Evolutionary conservation across 2,797 vertebrate species (phyloP).

Genomic region (Pterois miles): DNA sequence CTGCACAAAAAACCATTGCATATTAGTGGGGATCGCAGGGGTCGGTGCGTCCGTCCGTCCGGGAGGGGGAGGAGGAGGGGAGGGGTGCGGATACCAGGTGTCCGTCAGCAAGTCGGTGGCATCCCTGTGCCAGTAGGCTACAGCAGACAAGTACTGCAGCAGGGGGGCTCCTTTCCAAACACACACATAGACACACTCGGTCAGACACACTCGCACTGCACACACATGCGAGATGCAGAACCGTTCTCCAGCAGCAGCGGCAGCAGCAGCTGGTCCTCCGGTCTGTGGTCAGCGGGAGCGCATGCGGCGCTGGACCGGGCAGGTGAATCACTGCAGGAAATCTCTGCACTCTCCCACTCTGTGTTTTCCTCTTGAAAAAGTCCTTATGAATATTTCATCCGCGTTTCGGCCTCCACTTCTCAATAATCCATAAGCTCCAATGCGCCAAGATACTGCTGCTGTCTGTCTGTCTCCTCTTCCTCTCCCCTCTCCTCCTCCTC

Average conservation of each 20-base stretch:
- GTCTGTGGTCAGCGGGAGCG: slow-evolving; percentile 38
- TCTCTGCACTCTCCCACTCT: slow-evolving; percentile 33
- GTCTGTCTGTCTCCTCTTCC: slow-evolving; percentile 37
- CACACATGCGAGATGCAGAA: slow-evolving; percentile 47
- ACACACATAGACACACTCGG: slow-evolving; percentile 43
- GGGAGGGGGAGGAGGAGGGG: slow-evolving; percentile 27
- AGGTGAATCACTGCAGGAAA: slow-evolving; percentile 65
- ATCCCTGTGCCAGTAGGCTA: slow-evolving; percentile 58
- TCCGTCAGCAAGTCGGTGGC: slow-evolving; percentile 76
- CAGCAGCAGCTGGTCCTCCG: not conserved
- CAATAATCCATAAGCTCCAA: slow-evolving; percentile 77
- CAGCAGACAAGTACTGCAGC: slow-evolving; percentile 71
- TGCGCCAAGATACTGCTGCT: slow-evolving; percentile 66
- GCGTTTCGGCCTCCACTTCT: slow-evolving; percentile 68
- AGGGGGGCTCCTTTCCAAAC: slow-evolving; percentile 70
- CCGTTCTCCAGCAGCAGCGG: slow-evolving; percentile 21
- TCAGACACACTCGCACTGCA: slow-evolving; percentile 11
- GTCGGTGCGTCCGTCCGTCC: slow-evolving; percentile 67
- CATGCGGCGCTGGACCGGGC: slow-evolving; percentile 28
- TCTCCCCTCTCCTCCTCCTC: slow-evolving; percentile 37
- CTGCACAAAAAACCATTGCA: slow-evolving; percentile 94
- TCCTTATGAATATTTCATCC: slow-evolving; percentile 73
- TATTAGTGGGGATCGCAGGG: slow-evolving; percentile 83
- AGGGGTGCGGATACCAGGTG: slow-evolving; percentile 55
- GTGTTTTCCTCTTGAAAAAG: slow-evolving; percentile 53